Percentiles rank a stretch among this genome's conserved stretches.
phyloP scores from a whole-genome alignment of 1,140 invertebrate species.

The Heliconius nattereri region DNA sequence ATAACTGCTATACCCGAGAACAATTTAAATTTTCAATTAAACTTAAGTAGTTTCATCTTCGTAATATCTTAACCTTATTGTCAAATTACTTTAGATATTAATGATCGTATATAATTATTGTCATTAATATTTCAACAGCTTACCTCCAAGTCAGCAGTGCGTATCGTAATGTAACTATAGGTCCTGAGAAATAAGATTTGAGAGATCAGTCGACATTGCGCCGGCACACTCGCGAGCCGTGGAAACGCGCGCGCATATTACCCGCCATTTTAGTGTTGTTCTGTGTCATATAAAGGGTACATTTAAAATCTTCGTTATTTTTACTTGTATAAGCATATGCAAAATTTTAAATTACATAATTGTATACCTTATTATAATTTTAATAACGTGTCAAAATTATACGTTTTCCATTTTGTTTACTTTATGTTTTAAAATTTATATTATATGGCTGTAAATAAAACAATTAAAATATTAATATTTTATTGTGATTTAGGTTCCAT shows the following conservation, averaged over 20 bases:
- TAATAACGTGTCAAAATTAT: too few species aligned
- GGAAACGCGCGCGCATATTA: slow-evolving; percentile 24
- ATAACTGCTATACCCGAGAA: background rate
- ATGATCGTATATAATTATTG: background rate
- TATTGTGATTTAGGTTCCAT: too few species aligned
- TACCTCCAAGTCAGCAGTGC: slow-evolving; percentile 10
- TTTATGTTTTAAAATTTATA: too few species aligned
- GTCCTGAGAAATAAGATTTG: background rate
- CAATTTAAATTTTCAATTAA: slow-evolving; percentile 4
- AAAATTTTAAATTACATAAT: too few species aligned
- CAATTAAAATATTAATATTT: too few species aligned
- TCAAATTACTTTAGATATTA: background rate
- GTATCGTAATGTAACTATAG: background rate
- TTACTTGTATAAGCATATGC: too few species aligned
- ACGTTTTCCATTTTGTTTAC: too few species aligned
- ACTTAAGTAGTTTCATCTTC: background rate
- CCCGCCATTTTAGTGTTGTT: background rate
- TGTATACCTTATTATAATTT: too few species aligned
- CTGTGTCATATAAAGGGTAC: background rate
- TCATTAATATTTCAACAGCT: slow-evolving; percentile 2
- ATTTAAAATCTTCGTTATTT: background rate
- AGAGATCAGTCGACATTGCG: slow-evolving; percentile 13
- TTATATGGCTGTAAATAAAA: too few species aligned
- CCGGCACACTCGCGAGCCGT: slow-evolving; percentile 14
- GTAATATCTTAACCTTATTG: background rate